A percentile compares a stretch with the other conserved stretches of the same genome.
phyloP scores from a whole-genome alignment of 2,888 invertebrate species.

The Drosophila longiperda region DNA sequence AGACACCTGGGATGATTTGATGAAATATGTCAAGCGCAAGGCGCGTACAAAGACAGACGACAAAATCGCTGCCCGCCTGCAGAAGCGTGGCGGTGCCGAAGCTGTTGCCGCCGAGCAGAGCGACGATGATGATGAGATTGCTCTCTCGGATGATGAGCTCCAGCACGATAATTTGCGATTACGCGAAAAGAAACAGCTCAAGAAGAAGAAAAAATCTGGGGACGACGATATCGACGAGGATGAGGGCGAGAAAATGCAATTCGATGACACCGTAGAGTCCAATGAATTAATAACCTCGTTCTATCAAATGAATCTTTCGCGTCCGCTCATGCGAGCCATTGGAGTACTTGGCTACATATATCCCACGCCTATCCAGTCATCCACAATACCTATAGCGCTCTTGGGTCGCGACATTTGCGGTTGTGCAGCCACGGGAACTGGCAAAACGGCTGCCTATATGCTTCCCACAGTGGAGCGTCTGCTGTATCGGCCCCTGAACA shows the following conservation, averaged over 20 bases:
- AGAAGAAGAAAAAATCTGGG: slow-evolving; percentile 84
- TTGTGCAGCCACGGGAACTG: slow-evolving; percentile 99
- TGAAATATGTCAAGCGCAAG: slow-evolving; percentile 92
- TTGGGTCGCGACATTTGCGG: slow-evolving; percentile 98
- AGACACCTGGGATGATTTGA: slow-evolving; percentile 92
- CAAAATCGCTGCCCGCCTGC: slow-evolving; percentile 89
- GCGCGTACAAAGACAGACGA: slow-evolving; percentile 93
- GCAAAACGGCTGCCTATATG: slow-evolving; percentile 99
- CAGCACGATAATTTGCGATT: slow-evolving; percentile 89
- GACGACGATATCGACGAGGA: slow-evolving; percentile 86
- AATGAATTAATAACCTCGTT: slow-evolving; percentile 90
- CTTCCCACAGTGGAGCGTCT: slow-evolving; percentile 97
- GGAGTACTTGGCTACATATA: slow-evolving; percentile 94
- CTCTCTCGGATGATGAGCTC: slow-evolving; percentile 92
- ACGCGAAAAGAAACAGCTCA: slow-evolving; percentile 88
- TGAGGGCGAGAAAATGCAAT: slow-evolving; percentile 85
- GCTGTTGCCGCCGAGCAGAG: slow-evolving; percentile 86
- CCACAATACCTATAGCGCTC: slow-evolving; percentile 97
- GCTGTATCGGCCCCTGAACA: slow-evolving; percentile 92
- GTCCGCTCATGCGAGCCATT: slow-evolving; percentile 96
- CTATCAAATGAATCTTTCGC: slow-evolving; percentile 98
- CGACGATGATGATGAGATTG: slow-evolving; percentile 86
- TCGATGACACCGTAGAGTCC: slow-evolving; percentile 88
- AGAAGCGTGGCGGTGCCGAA: slow-evolving; percentile 85
- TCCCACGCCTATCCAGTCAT: slow-evolving; percentile 98